Evolutionary conservation across 2,797 vertebrate genomes (phyloP).

Genomic region (Lepus townsendii): DNA sequence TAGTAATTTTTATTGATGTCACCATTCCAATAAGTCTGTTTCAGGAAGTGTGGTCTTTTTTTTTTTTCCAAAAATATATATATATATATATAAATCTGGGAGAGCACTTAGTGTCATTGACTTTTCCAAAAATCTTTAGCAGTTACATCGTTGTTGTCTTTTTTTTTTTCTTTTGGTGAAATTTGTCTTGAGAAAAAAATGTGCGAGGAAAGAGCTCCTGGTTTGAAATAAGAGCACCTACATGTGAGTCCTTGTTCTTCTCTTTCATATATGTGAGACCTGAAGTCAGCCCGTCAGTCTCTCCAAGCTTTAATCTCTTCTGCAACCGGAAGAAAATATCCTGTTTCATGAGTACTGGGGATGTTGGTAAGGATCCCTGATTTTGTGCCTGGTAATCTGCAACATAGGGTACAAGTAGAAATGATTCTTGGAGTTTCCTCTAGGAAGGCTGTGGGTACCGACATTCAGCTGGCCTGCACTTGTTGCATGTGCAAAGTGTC

Average conservation of each 20-base stretch:
- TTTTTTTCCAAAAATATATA: slow-evolving; percentile 45
- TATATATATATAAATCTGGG: neutral
- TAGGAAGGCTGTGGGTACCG: neutral
- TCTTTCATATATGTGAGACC: neutral
- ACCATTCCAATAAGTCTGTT: neutral
- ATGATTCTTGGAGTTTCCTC: neutral
- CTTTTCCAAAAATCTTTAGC: neutral
- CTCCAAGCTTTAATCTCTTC: neutral
- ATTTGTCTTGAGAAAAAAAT: neutral
- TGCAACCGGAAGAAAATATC: neutral
- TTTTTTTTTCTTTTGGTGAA: neutral
- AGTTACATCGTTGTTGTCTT: neutral
- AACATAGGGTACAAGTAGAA: fast-evolving
- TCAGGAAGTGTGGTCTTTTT: neutral
- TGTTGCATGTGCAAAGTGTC: neutral
- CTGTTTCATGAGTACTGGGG: neutral
- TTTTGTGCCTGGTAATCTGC: neutral
- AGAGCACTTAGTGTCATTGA: neutral
- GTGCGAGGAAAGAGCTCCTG: neutral
- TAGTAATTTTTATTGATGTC: neutral
- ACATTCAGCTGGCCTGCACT: neutral
- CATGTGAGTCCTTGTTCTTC: neutral
- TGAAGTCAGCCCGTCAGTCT: neutral
- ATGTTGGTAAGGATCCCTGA: neutral
- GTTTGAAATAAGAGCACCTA: slow-evolving; percentile 19